Conservation (phyloP, 2,113 vertebrate species). For the Crotalus horridus region DNA sequence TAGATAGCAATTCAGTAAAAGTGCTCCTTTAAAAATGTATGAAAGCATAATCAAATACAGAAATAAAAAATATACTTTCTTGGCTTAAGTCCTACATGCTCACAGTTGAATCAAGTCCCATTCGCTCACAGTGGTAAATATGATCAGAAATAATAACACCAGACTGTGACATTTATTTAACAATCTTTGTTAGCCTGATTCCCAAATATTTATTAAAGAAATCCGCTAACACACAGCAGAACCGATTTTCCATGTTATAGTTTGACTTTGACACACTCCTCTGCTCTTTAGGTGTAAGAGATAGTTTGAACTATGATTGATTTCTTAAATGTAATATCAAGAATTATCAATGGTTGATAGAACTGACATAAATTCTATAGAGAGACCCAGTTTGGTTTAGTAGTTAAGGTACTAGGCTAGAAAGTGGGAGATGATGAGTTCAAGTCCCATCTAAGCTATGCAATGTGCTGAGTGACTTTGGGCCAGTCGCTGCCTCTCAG, state of each 20-base stretch:
- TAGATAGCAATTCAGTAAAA: neutral
- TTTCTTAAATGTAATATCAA: slow-evolving; percentile 35
- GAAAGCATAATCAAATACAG: neutral
- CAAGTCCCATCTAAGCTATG: neutral
- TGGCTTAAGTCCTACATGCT: neutral
- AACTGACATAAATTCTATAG: slow-evolving; percentile 39
- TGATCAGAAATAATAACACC: slow-evolving; percentile 19
- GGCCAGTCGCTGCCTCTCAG: neutral
- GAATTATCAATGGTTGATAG: slow-evolving; percentile 51
- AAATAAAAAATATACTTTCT: neutral
- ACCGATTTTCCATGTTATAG: slow-evolving; percentile 36
- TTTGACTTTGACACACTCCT: slow-evolving; percentile 32
- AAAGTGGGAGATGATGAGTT: neutral
- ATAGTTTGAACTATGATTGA: slow-evolving; percentile 16
- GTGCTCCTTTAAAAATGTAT: neutral
- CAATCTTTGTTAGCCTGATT: slow-evolving; percentile 23
- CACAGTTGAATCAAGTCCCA: neutral
- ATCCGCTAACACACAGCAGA: neutral
- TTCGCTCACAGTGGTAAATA: neutral
- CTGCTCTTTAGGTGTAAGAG: slow-evolving; percentile 34
- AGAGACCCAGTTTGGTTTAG: neutral
- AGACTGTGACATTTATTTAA: slow-evolving; percentile 21
- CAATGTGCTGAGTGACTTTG: neutral
- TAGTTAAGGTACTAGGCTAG: neutral
- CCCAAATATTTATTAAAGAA: slow-evolving; percentile 43